Conservation (phyloP, 2,888 invertebrate species). For the Mesorhabditis sp. region DNA sequence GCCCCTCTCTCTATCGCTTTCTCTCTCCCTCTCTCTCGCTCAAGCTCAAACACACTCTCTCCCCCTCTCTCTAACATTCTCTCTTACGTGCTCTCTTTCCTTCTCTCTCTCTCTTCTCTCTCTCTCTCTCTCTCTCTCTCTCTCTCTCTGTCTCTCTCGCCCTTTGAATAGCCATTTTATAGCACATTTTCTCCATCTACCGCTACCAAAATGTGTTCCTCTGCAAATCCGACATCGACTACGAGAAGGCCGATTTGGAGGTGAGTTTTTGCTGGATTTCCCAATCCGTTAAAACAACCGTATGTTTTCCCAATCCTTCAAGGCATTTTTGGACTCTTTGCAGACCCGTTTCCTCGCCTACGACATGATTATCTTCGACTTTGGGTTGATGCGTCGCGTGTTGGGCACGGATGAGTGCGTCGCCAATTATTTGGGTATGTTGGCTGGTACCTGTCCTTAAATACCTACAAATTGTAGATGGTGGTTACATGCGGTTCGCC, state of each 20-base stretch:
- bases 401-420: constrained; percentile 57
- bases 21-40: no score
- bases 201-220: constrained; percentile 45
- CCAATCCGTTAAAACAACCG: not conserved
- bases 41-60: no score
- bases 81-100: no score
- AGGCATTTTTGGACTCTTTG: not conserved
- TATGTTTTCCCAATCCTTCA: not conserved
- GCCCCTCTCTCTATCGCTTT: no score
- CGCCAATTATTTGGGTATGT: constrained; percentile 53
- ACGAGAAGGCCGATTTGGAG: constrained; percentile 35
- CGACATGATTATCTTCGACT: constrained; percentile 57
- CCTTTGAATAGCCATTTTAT: constrained; percentile 14
- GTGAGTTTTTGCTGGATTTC: constrained; percentile 12
- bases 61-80: no score
- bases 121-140: not conserved
- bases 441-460: not conserved
- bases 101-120: no score
- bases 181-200: constrained; percentile 52
- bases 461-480: constrained; percentile 32
- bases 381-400: constrained; percentile 55
- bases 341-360: constrained; percentile 46
- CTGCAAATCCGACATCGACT: constrained; percentile 45
- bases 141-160: no score
- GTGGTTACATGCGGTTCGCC: constrained; percentile 53